Percentiles rank a stretch among this genome's conserved stretches.
These are phyloP conservation scores for Pristionchus pacificus DNA, from an alignment of 1,140 invertebrate genomes.

Conservation along the genomic window DNA sequence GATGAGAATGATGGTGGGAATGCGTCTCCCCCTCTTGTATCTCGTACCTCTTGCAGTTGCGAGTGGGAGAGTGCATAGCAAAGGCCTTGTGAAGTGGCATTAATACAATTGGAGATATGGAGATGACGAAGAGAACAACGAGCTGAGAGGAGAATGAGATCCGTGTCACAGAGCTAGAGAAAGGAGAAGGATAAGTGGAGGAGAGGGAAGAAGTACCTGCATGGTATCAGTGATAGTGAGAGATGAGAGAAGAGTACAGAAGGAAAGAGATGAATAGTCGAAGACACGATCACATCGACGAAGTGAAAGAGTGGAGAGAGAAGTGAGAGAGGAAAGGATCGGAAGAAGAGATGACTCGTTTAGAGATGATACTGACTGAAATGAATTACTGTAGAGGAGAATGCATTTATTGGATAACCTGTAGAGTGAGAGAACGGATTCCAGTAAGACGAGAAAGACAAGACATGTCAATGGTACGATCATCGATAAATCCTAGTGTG, in stretches of 20 bases:
- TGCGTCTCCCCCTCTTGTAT: background rate
- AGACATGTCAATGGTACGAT: background rate
- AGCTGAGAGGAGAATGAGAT: conserved; percentile 10
- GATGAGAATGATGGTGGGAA: background rate
- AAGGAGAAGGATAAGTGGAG: background rate
- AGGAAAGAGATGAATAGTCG: conserved; percentile 21
- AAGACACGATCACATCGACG: conserved; percentile 20
- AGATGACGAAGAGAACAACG: conserved; percentile 2
- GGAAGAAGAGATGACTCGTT: conserved; percentile 3
- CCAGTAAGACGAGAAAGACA: background rate
- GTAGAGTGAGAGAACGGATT: background rate
- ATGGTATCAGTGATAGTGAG: conserved; percentile 15
- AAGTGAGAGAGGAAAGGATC: conserved; percentile 9
- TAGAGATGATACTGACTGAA: conserved; percentile 7
- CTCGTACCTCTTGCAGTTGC: conserved; percentile 20
- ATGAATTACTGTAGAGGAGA: background rate
- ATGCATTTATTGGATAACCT: conserved; percentile 1
- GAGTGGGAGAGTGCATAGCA: conserved; percentile 1
- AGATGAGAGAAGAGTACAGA: conserved; percentile 1
- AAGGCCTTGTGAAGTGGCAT: conserved; percentile 5
- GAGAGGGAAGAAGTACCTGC: background rate
- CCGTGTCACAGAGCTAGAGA: conserved; percentile 6
- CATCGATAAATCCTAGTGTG: background rate
- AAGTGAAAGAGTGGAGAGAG: conserved; percentile 12
- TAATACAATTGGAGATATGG: conserved; percentile 11